A percentile compares a stretch with the other conserved stretches of the same genome.
Evolutionary conservation across 2,888 invertebrate genomes (phyloP).

Genomic region (Phymatocera aterrima): DNA sequence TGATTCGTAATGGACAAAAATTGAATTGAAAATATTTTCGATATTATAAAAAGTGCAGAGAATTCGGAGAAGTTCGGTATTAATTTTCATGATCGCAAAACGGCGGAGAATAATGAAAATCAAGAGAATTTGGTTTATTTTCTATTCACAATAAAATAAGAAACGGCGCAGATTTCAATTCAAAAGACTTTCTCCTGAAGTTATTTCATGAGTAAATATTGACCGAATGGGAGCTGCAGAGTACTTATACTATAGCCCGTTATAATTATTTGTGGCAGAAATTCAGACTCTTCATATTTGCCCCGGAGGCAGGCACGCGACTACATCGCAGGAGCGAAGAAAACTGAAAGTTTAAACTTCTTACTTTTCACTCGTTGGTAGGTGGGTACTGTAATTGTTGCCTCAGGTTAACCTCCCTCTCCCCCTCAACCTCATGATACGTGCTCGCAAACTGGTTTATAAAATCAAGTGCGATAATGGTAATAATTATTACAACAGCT

Average conservation of each 20-base stretch:
- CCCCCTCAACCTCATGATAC: background rate
- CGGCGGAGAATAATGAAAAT: too few species aligned
- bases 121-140: background rate
- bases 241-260: background rate
- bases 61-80: too few species aligned
- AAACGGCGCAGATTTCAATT: too few species aligned
- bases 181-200: background rate
- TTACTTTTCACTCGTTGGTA: background rate
- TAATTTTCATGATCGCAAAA: too few species aligned
- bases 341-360: constrained; percentile 14
- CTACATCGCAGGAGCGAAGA: background rate
- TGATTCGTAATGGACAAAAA: too few species aligned
- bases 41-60: too few species aligned
- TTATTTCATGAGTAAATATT: background rate
- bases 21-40: too few species aligned
- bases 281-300: background rate
- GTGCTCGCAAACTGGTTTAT: background rate
- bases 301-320: constrained; percentile 21
- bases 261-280: background rate
- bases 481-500: too few species aligned
- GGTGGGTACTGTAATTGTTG: background rate
- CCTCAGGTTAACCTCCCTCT: background rate
- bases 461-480: background rate
- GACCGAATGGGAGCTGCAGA: background rate
- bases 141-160: background rate